Conservation (phyloP, 2,113 vertebrate species). For the Arothron firmamentum region DNA sequence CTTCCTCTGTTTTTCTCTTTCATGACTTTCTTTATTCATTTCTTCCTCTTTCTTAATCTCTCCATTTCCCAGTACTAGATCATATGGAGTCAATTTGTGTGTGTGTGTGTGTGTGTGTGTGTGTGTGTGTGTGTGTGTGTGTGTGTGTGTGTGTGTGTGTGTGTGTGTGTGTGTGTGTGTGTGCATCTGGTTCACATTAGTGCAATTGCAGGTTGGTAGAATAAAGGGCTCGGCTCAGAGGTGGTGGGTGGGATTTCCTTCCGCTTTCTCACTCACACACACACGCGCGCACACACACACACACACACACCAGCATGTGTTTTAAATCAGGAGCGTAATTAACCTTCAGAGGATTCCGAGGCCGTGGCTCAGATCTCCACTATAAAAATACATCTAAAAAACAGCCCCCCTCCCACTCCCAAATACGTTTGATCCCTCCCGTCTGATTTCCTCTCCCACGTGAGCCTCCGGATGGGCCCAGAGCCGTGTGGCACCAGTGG, state of each 20-base stretch:
- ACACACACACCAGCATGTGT: constrained; percentile 60
- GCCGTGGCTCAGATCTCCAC: constrained; percentile 65
- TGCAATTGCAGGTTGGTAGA: constrained; percentile 92
- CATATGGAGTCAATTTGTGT: constrained; percentile 89
- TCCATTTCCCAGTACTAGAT: constrained; percentile 55
- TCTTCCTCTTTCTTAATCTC: constrained; percentile 14
- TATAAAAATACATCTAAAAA: constrained; percentile 70
- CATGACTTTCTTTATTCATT: constrained; percentile 9
- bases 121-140: constrained; percentile 45
- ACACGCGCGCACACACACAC: constrained; percentile 33
- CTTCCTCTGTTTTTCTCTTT: background rate
- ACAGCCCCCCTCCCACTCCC: constrained; percentile 33
- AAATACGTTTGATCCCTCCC: constrained; percentile 55
- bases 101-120: constrained; percentile 69
- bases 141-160: constrained; percentile 66
- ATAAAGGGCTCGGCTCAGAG: constrained; percentile 82
- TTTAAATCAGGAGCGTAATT: constrained; percentile 77
- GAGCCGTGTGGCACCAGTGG: background rate
- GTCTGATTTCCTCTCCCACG: constrained; percentile 54
- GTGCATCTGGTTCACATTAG: constrained; percentile 89
- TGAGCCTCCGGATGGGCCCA: constrained; percentile 33
- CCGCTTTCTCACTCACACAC: constrained; percentile 71
- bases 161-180: constrained; percentile 71
- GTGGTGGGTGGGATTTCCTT: constrained; percentile 96
- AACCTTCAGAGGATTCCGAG: constrained; percentile 74